phyloP scores from a whole-genome alignment of 2,113 vertebrate genomes.

The Mormyrus lacerda region DNA sequence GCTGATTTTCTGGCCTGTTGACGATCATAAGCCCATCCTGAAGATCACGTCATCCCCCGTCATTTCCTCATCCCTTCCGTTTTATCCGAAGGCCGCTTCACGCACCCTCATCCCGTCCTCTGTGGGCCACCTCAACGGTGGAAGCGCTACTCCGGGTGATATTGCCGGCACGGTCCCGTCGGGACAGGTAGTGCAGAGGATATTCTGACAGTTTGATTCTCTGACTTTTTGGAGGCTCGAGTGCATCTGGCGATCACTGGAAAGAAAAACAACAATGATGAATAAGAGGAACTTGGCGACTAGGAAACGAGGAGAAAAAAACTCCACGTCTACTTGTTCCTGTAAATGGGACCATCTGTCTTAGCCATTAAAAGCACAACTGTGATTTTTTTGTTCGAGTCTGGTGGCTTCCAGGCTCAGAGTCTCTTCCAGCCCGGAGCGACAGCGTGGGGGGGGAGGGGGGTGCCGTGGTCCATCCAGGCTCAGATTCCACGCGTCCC shows the following conservation, averaged over 20 bases:
- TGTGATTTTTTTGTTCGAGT: constrained; percentile 52
- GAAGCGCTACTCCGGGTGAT: background rate
- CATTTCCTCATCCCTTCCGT: background rate
- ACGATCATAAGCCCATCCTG: no score
- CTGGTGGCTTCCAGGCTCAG: constrained; percentile 49
- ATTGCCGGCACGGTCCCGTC: background rate
- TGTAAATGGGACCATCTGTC: constrained; percentile 44
- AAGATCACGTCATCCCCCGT: background rate
- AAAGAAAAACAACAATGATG: constrained; percentile 46
- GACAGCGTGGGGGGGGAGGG: background rate
- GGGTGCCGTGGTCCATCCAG: background rate
- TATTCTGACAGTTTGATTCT: constrained; percentile 14
- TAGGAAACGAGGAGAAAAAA: constrained; percentile 34
- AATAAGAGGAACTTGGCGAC: constrained; percentile 47
- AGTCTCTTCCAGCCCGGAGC: constrained; percentile 45
- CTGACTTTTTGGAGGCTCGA: constrained; percentile 20
- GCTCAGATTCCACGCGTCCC: background rate
- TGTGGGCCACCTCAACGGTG: background rate
- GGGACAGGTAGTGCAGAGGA: background rate
- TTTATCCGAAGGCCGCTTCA: background rate
- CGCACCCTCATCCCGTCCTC: background rate
- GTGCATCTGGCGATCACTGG: constrained; percentile 21
- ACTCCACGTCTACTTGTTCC: constrained; percentile 45
- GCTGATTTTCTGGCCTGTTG: background rate
- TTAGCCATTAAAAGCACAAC: constrained; percentile 44